Conservation (phyloP, 2,888 invertebrate species). For the Pemphredon lugubris region DNA sequence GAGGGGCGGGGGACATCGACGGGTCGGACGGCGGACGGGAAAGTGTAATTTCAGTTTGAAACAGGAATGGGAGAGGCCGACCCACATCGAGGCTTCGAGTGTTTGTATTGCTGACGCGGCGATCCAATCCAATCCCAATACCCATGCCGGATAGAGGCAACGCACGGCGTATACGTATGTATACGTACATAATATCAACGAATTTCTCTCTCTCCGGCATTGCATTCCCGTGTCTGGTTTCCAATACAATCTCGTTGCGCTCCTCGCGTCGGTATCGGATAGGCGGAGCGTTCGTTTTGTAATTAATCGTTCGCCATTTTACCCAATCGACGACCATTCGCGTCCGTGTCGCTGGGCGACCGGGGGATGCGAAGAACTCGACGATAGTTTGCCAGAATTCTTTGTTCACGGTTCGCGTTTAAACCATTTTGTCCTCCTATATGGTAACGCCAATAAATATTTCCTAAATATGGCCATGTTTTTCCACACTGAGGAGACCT, state of each 20-base stretch:
- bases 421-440: no score
- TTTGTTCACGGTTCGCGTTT: no score
- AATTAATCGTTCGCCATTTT: constrained; percentile 52
- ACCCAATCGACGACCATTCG: constrained; percentile 29
- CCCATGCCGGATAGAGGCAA: constrained; percentile 66
- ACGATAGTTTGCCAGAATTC: no score
- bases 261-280: constrained; percentile 25
- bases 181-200: constrained; percentile 51
- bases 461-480: no score
- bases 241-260: constrained; percentile 59
- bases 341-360: no score
- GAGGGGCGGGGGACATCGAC: constrained; percentile 44
- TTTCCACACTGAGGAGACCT: no score
- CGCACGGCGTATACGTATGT: constrained; percentile 42
- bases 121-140: constrained; percentile 80
- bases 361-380: no score
- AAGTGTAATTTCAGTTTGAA: constrained; percentile 80
- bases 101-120: constrained; percentile 81
- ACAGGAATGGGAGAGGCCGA: constrained; percentile 75
- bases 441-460: no score
- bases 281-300: constrained; percentile 48
- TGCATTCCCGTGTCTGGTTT: constrained; percentile 34
- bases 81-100: constrained; percentile 80
- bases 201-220: constrained; percentile 33
- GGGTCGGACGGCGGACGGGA: constrained; percentile 61